A percentile compares a stretch with the other conserved stretches of the same genome.
phyloP scores from a whole-genome alignment of 1,140 invertebrate species.

The Cotesia chilonis region DNA sequence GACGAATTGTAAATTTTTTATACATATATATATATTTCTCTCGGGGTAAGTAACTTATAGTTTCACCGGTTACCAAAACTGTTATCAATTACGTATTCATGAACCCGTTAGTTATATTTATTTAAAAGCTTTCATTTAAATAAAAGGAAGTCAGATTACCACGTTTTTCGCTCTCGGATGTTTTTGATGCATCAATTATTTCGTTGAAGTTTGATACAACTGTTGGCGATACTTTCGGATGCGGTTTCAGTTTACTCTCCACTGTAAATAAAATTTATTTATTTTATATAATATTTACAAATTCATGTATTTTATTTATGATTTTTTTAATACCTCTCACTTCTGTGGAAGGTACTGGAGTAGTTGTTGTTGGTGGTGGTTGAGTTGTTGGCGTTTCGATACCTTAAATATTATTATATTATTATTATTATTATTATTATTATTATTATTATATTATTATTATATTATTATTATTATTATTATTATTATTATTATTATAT shows the following conservation, averaged over 20 bases:
- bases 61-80: too few relatives aligned
- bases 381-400: conserved; percentile 50
- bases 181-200: conserved; percentile 45
- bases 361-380: conserved; percentile 44
- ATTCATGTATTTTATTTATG: neutral
- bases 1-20: neutral
- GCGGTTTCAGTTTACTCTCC: conserved; percentile 48
- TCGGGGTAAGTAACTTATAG: too few relatives aligned
- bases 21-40: too few relatives aligned
- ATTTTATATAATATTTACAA: neutral
- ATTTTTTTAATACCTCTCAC: conserved; percentile 43
- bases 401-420: conserved; percentile 45
- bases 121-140: too few relatives aligned
- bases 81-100: too few relatives aligned
- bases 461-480: conserved; percentile 23
- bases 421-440: conserved; percentile 19
- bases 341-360: conserved; percentile 36
- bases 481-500: conserved; percentile 19
- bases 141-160: conserved; percentile 17
- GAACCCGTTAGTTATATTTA: too few relatives aligned
- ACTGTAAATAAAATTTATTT: conserved; percentile 39
- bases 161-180: conserved; percentile 37
- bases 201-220: conserved; percentile 48
- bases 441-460: conserved; percentile 27
- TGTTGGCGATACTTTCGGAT: conserved; percentile 47